Evolutionary conservation across 2,797 vertebrate genomes (phyloP).

Genomic region (Novumbra hubbsi): DNA sequence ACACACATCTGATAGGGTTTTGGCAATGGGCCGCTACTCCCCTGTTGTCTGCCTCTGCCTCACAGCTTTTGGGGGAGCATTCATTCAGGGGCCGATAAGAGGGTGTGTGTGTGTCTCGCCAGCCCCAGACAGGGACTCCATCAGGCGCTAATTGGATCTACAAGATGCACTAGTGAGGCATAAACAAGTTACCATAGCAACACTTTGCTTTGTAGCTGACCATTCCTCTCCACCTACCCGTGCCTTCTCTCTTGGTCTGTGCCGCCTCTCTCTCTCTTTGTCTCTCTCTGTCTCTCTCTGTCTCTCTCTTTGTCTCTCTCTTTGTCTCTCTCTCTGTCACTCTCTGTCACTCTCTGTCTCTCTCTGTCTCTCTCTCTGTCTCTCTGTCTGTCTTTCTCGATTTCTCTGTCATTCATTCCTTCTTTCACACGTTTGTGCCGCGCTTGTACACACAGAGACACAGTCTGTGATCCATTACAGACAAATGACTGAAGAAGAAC

Average conservation of each 20-base stretch:
- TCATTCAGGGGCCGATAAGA: conserved; percentile 72
- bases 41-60: conserved; percentile 65
- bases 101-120: conserved; percentile 44
- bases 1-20: conserved; percentile 17
- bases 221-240: conserved; percentile 41
- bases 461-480: no score
- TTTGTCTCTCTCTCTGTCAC: background rate
- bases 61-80: conserved; percentile 53
- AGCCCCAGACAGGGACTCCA: conserved; percentile 84
- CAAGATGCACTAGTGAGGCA: conserved; percentile 89
- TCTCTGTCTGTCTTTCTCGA: background rate
- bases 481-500: background rate
- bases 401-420: background rate
- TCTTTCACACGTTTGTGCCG: no score
- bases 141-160: conserved; percentile 91
- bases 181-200: conserved; percentile 86
- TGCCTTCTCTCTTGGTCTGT: conserved; percentile 8
- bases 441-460: no score
- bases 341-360: conserved; percentile 15
- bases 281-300: background rate
- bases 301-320: conserved; percentile 8
- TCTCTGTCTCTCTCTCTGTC: background rate
- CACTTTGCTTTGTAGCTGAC: conserved; percentile 73
- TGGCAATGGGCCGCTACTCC: conserved; percentile 65
- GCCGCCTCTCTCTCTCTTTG: conserved; percentile 13